Evolutionary conservation across 2,113 vertebrate genomes (phyloP).

Genomic region (Thryonomys swinderianus): DNA sequence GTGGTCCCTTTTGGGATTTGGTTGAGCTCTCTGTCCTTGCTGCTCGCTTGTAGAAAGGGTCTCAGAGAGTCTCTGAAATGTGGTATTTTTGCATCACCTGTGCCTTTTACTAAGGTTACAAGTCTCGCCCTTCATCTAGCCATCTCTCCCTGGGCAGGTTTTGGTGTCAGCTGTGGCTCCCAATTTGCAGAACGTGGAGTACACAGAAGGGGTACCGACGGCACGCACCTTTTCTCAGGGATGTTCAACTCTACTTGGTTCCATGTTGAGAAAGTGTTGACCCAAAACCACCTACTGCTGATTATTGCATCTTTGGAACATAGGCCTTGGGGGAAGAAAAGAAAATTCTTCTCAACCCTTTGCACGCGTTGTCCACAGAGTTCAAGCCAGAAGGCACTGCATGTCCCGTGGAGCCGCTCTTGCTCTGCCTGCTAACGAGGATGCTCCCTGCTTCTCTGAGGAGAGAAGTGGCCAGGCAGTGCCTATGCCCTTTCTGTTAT

Average conservation of each 20-base stretch:
- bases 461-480: neutral
- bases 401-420: neutral
- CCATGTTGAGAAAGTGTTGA: neutral
- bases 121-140: neutral
- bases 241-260: neutral
- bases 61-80: neutral
- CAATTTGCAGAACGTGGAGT: neutral
- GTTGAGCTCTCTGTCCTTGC: neutral
- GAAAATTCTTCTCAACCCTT: slow-evolving; percentile 35
- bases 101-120: neutral
- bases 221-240: neutral
- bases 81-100: neutral
- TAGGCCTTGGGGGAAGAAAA: neutral
- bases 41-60: neutral
- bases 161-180: neutral
- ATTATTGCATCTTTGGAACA: slow-evolving; percentile 71
- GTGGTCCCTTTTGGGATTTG: neutral
- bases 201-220: neutral
- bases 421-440: neutral
- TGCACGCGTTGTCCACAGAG: neutral
- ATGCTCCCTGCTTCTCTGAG: rapidly evolving
- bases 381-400: neutral
- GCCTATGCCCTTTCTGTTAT: neutral
- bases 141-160: neutral
- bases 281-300: slow-evolving; percentile 12